Evolutionary conservation across 1,140 invertebrate species (phyloP), one percentile per base, ranked within the genome.

Genomic region (Temnothorax longispinosus): DNA sequence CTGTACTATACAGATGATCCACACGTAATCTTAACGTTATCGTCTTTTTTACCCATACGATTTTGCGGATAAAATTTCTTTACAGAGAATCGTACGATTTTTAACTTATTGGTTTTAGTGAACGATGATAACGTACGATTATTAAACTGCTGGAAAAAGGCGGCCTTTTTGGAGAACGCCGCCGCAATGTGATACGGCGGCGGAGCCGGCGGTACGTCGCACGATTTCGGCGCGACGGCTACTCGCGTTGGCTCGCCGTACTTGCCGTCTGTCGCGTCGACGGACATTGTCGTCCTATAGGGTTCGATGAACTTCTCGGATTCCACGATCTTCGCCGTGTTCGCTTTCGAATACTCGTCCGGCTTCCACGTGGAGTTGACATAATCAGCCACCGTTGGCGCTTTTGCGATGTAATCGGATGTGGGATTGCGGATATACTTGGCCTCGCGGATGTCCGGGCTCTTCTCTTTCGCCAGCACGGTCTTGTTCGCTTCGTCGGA

Each of bases 131-230:
- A 77, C 88, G 27, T 91, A 93, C 93, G 88, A 64, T 92, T 92
- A 65, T 93, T 94, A 7, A 94, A 89, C 77, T 95, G 94, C 87
- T 95, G 93, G 85, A 96, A 95, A 88, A 96, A 91, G 89, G 96
- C 88, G 65, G 96, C 96, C 86, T 97, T 96, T 94, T 97, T 97
- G 1, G 97, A 97, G 91, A 97, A 97, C 5, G 96, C 96, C 5
- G 97, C 96, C 11, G 97, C 97, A 86, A 97, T 97, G 87, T 97
- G 96, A 95, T 97, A 97, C 1, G 97, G 97, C 2, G 97, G 97
- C 10, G 97, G 97, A 27, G 94, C 93, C 5, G 93, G 93, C 15
- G 94, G 94, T 35, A 93, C 76, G 15, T 94, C 94, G 52, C 91
- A 93, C 7, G 90, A 76, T 88, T 90, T 93, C 13, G 88, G 82